Conservation (phyloP, 2,113 vertebrate species). For the Zosterops pallidus region DNA sequence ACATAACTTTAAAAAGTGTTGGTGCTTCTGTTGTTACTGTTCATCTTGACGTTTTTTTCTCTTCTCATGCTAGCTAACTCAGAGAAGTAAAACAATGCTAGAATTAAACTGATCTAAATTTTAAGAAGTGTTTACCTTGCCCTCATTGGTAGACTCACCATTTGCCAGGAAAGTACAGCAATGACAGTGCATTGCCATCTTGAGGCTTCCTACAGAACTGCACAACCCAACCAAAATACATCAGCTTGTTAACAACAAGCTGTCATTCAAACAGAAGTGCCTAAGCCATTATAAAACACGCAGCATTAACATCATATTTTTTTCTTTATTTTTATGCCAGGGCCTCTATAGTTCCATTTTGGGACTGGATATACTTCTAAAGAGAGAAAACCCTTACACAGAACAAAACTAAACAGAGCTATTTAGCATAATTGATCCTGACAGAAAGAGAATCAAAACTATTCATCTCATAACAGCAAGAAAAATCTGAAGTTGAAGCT, state of each 20-base stretch:
- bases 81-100: not conserved
- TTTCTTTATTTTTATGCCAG: not conserved
- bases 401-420: not conserved
- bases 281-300: not conserved
- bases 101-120: not conserved
- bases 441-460: not conserved
- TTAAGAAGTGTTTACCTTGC: not conserved
- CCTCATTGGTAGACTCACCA: accelerated
- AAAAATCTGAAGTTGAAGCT: not conserved
- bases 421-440: not conserved
- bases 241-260: not conserved
- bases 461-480: not conserved
- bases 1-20: not conserved
- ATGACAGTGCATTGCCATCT: slow-evolving; percentile 48
- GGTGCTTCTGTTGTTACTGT: not conserved
- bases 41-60: accelerated
- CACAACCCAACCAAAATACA: not conserved
- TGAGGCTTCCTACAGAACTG: slow-evolving; percentile 26
- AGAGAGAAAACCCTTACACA: not conserved
- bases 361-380: not conserved
- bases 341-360: not conserved
- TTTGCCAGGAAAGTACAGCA: not conserved
- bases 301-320: not conserved
- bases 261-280: not conserved
- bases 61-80: not conserved